Base-by-base conservation (phyloP, 2,113 vertebrate genomes). In the Halichoeres trimaculatus region DNA sequence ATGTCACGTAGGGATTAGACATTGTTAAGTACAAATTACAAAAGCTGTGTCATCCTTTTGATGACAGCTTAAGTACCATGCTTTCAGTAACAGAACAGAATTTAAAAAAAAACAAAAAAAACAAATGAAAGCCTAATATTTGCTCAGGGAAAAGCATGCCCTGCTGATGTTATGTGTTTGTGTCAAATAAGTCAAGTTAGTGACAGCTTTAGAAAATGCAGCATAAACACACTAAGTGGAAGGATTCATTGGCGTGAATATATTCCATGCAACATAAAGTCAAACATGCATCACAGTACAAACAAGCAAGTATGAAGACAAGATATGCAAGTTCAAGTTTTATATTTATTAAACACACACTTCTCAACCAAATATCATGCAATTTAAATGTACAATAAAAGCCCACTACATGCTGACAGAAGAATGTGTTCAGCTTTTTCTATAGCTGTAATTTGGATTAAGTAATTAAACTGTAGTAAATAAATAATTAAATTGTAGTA, bases 251-350 rank as follows among this genome's bases (percentile, higher is more conserved):
- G 10, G 20, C 36, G 54, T 26, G 47, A n/a, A 75, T 41, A 11
- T 14, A 48, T 48, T 65, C 16, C 70, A 86, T 78, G 85, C 78
- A 90, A 74, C 41, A 79, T 30, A 73, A 54, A 48, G 19, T n/a
- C 20, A 59, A 47, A 43, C 9, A 71, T 36, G 14, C 36, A 67
- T 63, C 67, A 85, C 43, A 83, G 48, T 1, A 80, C 60, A 81
- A 26, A 59, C 66, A 85, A 45, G 36, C 56, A 88, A 78, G 85
- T 90, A 90, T 64, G 70, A 94, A 69, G 85, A 89, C 55, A 90
- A 89, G 76, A 54, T 94, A 95, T 95, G 95, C 93, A 94, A 84
- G 84, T 65, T 51, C 83, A 92, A 90, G 87, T 89, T 91, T 88
- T 83, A 84, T 55, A 87, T 91, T 92, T 93, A 87, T 86, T 94